Evolutionary conservation across 2,888 invertebrate species (phyloP), one percentile per base, ranked within the genome.

Genomic region (Campoplex nolae): DNA sequence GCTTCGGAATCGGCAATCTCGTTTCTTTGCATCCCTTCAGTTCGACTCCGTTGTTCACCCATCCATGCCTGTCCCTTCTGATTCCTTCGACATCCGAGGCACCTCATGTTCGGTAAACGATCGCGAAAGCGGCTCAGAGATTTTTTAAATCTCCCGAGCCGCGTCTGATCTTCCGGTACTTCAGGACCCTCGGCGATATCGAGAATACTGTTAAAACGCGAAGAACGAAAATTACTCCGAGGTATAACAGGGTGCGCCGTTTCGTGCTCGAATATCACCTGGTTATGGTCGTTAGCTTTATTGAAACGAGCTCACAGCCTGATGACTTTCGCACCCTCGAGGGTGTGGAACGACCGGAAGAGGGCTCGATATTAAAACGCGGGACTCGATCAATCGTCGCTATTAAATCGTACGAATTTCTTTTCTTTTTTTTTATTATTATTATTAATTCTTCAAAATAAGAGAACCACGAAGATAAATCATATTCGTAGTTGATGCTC

Each of bases 71-170:
- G 88, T 8, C 90, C 91, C 88, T 94, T 94, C 48, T 91, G 91
- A 56, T 92, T 92, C 54, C 92, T 92, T 7, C 92, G 92, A 82
- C 93, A 94, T 0, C 93, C 93, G 3, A 93, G 86, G 54, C 94
- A 94, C 87, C 92, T 91, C 94, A 94, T 94, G 51, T 82, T 87
- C 35, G 86, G 68, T 74, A 85, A 84, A 18, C 89, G 86, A 28
- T 88, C 87, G 76, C 75, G 58, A 13, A 87, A 71, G 13, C 85
- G 65, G 4, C 79, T 56, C 38, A 88, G 35, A 2, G 89, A 87
- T 48, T 83, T 87, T 45, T 80, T 83, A 8, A 89, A 85, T 79
- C 88, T 78, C 18, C 75, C 85, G 67, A 81, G 51, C n/a, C 79
- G 84, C 38, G 88, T 83, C 4, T 75, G 74, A 18, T 83, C 68